Evolutionary conservation across 2,888 invertebrate species (phyloP).

Genomic region (Saturnia japonica): DNA sequence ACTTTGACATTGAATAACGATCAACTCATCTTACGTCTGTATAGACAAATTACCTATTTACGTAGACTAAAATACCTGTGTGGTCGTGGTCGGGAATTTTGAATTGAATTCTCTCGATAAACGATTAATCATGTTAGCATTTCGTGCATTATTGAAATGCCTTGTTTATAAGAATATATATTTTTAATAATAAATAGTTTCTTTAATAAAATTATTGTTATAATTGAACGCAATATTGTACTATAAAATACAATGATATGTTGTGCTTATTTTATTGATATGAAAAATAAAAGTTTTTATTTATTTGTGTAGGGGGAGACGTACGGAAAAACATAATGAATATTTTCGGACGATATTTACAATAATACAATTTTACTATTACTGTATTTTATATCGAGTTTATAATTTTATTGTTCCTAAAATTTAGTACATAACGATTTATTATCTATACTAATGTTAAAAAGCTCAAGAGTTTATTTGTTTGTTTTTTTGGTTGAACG

Average conservation of each 20-base stretch:
- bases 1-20: background rate
- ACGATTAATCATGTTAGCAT: conserved; percentile 25
- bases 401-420: background rate
- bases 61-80: conserved; percentile 29
- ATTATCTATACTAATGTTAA: too few species aligned
- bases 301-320: background rate
- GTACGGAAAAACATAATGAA: background rate
- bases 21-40: background rate
- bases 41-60: conserved; percentile 24
- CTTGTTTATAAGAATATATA: background rate
- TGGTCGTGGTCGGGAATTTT: conserved; percentile 23
- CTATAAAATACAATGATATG: background rate
- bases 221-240: background rate
- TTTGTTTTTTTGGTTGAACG: too few species aligned
- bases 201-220: background rate
- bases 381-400: background rate
- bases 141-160: background rate
- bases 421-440: too few species aligned
- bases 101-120: conserved; percentile 29
- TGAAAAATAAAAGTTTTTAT: background rate
- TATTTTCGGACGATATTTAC: background rate
- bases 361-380: background rate
- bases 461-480: too few species aligned
- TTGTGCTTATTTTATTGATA: background rate
- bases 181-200: background rate